These are phyloP conservation scores for Axinella damicornis DNA, from an alignment of 37 sponge, comb jelly and placozoan species.

Conservation along the genomic window DNA sequence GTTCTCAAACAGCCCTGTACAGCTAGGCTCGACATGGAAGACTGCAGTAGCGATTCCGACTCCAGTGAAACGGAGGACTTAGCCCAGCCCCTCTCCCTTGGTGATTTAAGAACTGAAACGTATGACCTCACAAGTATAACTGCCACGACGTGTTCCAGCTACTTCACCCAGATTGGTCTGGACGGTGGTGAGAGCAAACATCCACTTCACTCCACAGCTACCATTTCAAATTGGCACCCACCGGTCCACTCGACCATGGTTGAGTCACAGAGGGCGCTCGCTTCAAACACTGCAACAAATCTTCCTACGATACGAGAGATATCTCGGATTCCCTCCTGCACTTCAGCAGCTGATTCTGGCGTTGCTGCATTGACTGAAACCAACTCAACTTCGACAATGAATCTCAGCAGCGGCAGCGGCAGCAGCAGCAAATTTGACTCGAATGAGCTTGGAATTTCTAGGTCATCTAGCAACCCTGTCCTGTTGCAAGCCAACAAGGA, in stretches of 20 bases:
- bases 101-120: constrained; percentile 34
- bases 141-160: constrained; percentile 22
- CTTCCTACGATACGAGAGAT: background rate
- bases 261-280: background rate
- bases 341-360: constrained; percentile 33
- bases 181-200: background rate
- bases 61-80: background rate
- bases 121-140: constrained; percentile 53
- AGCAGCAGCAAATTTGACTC: too few species aligned
- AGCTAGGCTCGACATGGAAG: background rate
- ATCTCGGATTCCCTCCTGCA: background rate
- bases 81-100: constrained; percentile 42
- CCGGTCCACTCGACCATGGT: constrained; percentile 17
- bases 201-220: constrained; percentile 53
- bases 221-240: background rate
- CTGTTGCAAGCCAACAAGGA: background rate
- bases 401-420: too few species aligned
- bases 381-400: background rate
- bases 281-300: background rate
- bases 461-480: too few species aligned
- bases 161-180: constrained; percentile 1
- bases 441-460: too few species aligned
- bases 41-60: background rate
- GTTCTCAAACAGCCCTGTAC: constrained; percentile 48
- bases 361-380: constrained; percentile 22